A percentile compares a stretch with the other conserved stretches of the same genome.
phyloP scores from a whole-genome alignment of 2,797 vertebrate species.

The Rhynchonycteris naso region DNA sequence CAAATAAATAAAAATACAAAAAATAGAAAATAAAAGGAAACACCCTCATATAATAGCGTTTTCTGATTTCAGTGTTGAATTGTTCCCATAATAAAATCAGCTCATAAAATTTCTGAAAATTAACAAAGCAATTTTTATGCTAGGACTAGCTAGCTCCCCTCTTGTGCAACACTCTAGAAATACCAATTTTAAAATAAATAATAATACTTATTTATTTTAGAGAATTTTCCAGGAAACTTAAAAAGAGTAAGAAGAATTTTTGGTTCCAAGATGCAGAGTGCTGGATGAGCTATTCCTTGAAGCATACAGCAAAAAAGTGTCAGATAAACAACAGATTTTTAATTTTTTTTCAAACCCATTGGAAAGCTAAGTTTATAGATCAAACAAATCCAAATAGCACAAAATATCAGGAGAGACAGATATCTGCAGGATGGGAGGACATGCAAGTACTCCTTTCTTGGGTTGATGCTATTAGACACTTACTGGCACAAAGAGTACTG shows the following conservation, averaged over 20 bases:
- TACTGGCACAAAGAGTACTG: background rate
- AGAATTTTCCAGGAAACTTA: background rate
- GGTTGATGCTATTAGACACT: background rate
- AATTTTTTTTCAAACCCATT: background rate
- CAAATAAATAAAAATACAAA: too few species aligned
- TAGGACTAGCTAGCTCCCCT: background rate
- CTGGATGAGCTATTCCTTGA: background rate
- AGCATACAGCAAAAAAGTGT: background rate
- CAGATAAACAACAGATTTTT: background rate
- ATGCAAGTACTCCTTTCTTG: background rate
- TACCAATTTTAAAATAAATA: background rate
- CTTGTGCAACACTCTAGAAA: background rate
- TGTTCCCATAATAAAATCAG: background rate
- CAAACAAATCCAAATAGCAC: background rate
- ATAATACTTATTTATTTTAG: background rate
- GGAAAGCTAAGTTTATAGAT: background rate
- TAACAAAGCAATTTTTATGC: background rate
- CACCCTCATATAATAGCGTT: background rate
- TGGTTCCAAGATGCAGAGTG: background rate
- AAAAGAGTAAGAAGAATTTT: background rate
- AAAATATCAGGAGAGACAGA: background rate
- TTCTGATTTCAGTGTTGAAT: background rate
- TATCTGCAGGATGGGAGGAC: background rate
- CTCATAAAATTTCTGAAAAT: background rate
- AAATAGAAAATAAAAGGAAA: background rate